Evolutionary conservation across 2,797 vertebrate genomes (phyloP).

Genomic region (Alcedo atthis): DNA sequence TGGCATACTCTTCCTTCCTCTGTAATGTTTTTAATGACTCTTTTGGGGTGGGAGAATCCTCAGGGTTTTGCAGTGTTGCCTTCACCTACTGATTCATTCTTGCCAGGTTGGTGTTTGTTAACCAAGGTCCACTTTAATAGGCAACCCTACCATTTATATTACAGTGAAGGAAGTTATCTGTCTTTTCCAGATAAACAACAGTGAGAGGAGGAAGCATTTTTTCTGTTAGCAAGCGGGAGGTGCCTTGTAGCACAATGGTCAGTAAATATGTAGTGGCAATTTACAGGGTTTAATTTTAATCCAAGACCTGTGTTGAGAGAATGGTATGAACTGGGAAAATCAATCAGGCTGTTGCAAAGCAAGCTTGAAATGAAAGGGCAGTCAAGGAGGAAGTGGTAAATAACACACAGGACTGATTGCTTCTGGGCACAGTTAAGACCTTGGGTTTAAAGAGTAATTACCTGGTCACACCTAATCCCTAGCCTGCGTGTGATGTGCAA

Average conservation of each 20-base stretch:
- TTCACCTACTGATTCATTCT: constrained; percentile 15
- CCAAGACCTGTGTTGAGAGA: constrained; percentile 15
- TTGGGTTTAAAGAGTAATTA: constrained; percentile 40
- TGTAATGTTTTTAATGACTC: constrained; percentile 29
- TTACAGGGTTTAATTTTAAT: constrained; percentile 68
- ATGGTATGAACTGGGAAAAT: constrained; percentile 35
- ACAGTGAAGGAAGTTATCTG: constrained; percentile 50
- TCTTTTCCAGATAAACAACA: constrained; percentile 50
- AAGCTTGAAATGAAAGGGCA: constrained; percentile 48
- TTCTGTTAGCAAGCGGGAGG: constrained; percentile 42
- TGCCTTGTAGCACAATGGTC: constrained; percentile 34
- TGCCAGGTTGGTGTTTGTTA: not conserved
- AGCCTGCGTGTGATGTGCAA: not conserved
- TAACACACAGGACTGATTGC: constrained; percentile 24
- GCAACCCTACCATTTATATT: constrained; percentile 5
- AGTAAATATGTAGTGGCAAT: constrained; percentile 20
- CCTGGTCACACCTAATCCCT: constrained; percentile 16
- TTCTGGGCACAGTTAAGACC: constrained; percentile 7
- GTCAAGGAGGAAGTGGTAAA: constrained; percentile 53
- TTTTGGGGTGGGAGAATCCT: constrained; percentile 39
- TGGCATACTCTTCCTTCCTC: constrained; percentile 45
- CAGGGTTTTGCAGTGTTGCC: not conserved
- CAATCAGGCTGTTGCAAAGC: constrained; percentile 36
- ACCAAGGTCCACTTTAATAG: constrained; percentile 13
- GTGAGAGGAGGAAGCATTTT: constrained; percentile 33